Percentiles rank a stretch among this genome's conserved stretches.
phyloP scores from a whole-genome alignment of 2,797 vertebrate genomes.

The Avahi laniger region DNA sequence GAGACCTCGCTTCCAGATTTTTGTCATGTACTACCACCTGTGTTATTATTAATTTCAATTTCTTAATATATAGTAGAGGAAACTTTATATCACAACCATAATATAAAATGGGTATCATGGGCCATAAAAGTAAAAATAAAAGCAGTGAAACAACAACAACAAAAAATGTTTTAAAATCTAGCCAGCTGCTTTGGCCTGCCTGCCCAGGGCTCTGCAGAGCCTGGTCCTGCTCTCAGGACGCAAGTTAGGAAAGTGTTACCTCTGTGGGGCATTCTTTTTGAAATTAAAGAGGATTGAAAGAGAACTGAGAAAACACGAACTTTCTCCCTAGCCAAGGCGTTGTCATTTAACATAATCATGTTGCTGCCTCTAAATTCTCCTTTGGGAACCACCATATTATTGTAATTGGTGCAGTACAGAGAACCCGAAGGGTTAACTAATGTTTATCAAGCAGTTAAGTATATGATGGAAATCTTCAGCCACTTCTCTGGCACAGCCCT shows the following conservation, averaged over 20 bases:
- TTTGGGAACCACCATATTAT: not conserved
- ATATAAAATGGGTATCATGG: not conserved
- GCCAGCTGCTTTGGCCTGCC: not conserved
- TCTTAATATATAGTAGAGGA: not conserved
- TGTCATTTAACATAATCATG: not conserved
- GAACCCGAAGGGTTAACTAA: not conserved
- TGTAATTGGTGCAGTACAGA: not conserved
- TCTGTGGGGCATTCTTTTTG: not conserved
- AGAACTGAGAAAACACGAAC: not conserved
- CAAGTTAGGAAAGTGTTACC: not conserved
- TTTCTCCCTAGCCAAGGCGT: not conserved
- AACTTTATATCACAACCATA: not conserved
- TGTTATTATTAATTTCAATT: not conserved
- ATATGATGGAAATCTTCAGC: not conserved
- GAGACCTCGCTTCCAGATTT: not conserved
- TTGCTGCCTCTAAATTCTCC: not conserved
- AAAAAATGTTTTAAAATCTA: not conserved
- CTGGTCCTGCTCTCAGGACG: not conserved
- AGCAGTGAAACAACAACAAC: not conserved
- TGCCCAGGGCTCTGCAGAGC: rapidly evolving
- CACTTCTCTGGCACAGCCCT: not conserved
- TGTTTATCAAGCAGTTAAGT: not conserved
- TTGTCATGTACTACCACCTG: not conserved
- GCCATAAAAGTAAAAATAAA: not conserved
- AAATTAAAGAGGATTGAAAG: not conserved